phyloP scores from a whole-genome alignment of 2,888 invertebrate species.

The Limenitis arthemis region DNA sequence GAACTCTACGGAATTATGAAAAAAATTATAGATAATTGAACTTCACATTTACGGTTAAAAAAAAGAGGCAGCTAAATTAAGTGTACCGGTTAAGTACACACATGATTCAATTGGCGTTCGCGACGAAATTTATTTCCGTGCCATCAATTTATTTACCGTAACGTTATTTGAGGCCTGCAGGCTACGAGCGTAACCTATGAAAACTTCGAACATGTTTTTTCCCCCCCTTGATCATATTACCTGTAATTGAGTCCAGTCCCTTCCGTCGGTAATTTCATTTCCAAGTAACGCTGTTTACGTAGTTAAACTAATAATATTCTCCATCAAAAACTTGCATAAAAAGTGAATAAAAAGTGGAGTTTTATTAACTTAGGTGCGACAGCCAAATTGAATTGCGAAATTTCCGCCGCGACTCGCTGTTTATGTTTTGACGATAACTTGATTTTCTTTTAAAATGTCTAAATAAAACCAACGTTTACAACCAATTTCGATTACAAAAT shows the following conservation, averaged over 20 bases:
- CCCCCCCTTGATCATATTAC: neutral
- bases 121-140: too few relatives aligned
- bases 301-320: constrained; percentile 2
- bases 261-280: constrained; percentile 1
- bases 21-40: too few relatives aligned
- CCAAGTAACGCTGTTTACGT: neutral
- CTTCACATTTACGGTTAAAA: too few relatives aligned
- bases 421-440: too few relatives aligned
- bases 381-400: neutral
- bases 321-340: neutral
- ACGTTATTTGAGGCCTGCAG: neutral
- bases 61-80: too few relatives aligned
- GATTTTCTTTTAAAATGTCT: too few relatives aligned
- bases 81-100: too few relatives aligned
- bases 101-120: too few relatives aligned
- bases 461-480: too few relatives aligned
- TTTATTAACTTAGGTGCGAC: neutral
- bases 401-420: neutral
- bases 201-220: neutral
- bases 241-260: neutral
- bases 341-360: neutral
- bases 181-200: neutral
- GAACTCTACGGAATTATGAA: too few relatives aligned
- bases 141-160: neutral
- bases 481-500: too few relatives aligned